These are phyloP conservation scores for Prietella phreatophila DNA, from an alignment of 2,113 vertebrate species.

Conservation along the genomic window DNA sequence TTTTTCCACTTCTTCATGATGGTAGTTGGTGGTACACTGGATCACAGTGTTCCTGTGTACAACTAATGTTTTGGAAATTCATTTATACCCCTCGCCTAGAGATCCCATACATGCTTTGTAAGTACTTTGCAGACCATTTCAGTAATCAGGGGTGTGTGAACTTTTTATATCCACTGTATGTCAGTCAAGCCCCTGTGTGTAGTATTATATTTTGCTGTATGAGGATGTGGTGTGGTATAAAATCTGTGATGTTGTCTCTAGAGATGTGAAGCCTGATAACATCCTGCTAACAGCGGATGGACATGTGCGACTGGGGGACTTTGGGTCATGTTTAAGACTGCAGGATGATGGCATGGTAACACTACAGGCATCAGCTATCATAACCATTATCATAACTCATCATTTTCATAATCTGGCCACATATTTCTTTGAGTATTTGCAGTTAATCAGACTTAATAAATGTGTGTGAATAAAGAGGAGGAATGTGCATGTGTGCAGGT, in stretches of 20 bases:
- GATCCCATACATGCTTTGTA: neutral
- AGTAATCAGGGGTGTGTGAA: neutral
- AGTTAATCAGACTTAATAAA: neutral
- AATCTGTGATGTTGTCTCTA: conserved; percentile 48
- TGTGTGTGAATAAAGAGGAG: neutral
- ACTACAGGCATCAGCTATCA: neutral
- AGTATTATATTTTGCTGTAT: neutral
- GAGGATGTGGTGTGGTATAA: neutral
- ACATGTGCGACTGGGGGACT: conserved; percentile 81
- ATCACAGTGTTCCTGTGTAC: neutral
- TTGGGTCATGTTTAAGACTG: conserved; percentile 82
- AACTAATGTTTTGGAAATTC: neutral
- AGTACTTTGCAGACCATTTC: neutral
- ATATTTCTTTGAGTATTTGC: neutral
- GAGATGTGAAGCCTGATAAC: conserved; percentile 88
- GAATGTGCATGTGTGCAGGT: conserved; percentile 63
- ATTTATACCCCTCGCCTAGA: neutral
- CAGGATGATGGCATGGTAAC: conserved; percentile 76
- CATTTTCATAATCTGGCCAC: neutral
- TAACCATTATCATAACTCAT: neutral
- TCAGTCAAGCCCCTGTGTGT: neutral
- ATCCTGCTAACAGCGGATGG: conserved; percentile 80
- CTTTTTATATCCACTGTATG: neutral
- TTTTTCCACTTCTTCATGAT: neutral
- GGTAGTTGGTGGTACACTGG: no score